Conservation (phyloP, 2,113 vertebrate species). For the Pelmatolapia mariae region DNA sequence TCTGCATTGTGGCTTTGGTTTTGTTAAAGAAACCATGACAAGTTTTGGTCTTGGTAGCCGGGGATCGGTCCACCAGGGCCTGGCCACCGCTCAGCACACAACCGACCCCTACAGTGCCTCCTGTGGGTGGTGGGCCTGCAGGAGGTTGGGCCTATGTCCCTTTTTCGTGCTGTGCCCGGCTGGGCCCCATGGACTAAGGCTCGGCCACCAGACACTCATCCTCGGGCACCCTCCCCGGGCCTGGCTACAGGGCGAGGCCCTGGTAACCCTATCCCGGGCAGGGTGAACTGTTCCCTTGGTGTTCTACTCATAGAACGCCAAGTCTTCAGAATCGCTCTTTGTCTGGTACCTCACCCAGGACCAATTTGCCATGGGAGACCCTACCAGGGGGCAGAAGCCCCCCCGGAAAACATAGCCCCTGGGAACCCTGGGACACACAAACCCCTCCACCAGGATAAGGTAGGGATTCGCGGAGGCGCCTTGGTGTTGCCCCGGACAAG, state of each 20-base stretch:
- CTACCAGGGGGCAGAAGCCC: background rate
- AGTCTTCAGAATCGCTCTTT: background rate
- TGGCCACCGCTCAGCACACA: background rate
- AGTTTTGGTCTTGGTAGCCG: background rate
- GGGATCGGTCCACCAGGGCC: background rate
- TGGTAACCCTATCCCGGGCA: background rate
- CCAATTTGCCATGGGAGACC: background rate
- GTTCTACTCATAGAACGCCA: background rate
- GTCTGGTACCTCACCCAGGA: background rate
- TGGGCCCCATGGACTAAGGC: background rate
- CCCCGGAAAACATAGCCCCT: background rate
- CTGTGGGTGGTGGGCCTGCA: background rate
- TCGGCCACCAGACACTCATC: background rate
- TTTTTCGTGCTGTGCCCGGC: background rate
- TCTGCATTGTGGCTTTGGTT: background rate
- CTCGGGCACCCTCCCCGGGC: background rate
- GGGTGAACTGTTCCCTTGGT: background rate
- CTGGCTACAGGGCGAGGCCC: background rate
- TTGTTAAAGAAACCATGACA: background rate
- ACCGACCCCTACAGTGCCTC: background rate
- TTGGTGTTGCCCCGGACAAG: background rate
- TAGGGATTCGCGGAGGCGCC: fast-evolving
- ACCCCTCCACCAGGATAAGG: background rate
- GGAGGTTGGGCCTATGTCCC: background rate
- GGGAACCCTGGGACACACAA: background rate